Evolutionary conservation across 2,113 vertebrate genomes (phyloP).

Genomic region (Strix aluco): DNA sequence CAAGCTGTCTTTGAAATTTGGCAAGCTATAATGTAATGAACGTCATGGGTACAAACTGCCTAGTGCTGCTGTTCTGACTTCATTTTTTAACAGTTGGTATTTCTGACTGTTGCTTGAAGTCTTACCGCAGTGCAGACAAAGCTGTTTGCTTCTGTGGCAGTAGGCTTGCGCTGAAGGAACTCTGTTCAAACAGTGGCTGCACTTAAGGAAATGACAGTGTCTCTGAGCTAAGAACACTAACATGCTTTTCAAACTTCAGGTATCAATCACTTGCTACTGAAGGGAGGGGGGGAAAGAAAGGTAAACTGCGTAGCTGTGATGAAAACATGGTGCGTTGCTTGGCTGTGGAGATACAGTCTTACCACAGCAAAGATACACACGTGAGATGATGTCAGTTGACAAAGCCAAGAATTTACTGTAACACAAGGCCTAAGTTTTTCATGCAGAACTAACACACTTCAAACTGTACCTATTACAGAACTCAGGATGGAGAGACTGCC

Average conservation of each 20-base stretch:
- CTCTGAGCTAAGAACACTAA: not conserved
- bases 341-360: not conserved
- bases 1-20: not conserved
- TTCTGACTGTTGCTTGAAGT: not conserved
- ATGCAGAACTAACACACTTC: not conserved
- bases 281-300: not conserved
- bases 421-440: not conserved
- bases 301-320: not conserved
- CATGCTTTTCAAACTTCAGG: not conserved
- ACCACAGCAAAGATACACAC: not conserved
- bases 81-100: not conserved
- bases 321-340: not conserved
- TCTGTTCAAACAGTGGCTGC: not conserved
- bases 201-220: not conserved
- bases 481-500: constrained; percentile 91
- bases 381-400: not conserved
- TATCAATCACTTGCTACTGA: not conserved
- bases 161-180: not conserved
- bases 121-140: not conserved
- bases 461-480: constrained; percentile 72
- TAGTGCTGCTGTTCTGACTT: not conserved
- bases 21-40: not conserved
- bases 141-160: not conserved
- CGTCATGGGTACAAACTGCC: not conserved
- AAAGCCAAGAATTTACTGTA: not conserved